Percentiles rank a stretch among this genome's conserved stretches.
Evolutionary conservation across 1,140 invertebrate genomes (phyloP).

Genomic region (Littorina saxatilis): DNA sequence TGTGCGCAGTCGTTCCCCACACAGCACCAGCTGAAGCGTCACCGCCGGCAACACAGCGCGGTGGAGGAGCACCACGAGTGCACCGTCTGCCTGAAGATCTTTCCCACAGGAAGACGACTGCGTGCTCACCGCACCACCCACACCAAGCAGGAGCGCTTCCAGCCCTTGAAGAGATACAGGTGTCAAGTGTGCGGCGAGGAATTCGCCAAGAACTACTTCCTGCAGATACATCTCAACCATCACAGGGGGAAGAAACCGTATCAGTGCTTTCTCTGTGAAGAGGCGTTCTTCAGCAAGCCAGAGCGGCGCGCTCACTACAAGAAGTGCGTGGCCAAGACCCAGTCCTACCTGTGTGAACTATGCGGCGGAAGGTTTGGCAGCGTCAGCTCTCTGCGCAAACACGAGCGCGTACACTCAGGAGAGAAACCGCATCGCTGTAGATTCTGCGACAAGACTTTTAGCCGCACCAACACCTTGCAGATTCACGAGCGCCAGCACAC

Average conservation of each 20-base stretch:
- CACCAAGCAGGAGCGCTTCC: background rate
- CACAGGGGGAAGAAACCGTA: slow-evolving; percentile 8
- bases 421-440: slow-evolving; percentile 11
- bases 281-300: slow-evolving; percentile 22
- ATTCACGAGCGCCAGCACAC: slow-evolving; percentile 34
- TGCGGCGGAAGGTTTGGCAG: slow-evolving; percentile 18
- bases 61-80: slow-evolving; percentile 7
- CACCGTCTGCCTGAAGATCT: slow-evolving; percentile 4
- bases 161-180: background rate
- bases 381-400: background rate
- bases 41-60: background rate
- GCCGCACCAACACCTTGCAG: slow-evolving; percentile 6
- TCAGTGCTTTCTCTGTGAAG: slow-evolving; percentile 6
- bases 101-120: background rate
- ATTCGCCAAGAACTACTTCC: slow-evolving; percentile 20
- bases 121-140: slow-evolving; percentile 19
- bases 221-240: slow-evolving; percentile 19
- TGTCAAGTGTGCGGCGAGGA: slow-evolving; percentile 24
- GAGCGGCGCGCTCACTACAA: slow-evolving; percentile 8
- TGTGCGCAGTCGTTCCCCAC: background rate
- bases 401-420: slow-evolving; percentile 9
- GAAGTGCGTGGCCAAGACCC: slow-evolving; percentile 7
- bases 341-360: slow-evolving; percentile 2
- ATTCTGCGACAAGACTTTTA: slow-evolving; percentile 15
- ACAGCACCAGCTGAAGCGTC: slow-evolving; percentile 4